phyloP scores from a whole-genome alignment of 2,888 invertebrate genomes.

The Bugula neritina region DNA sequence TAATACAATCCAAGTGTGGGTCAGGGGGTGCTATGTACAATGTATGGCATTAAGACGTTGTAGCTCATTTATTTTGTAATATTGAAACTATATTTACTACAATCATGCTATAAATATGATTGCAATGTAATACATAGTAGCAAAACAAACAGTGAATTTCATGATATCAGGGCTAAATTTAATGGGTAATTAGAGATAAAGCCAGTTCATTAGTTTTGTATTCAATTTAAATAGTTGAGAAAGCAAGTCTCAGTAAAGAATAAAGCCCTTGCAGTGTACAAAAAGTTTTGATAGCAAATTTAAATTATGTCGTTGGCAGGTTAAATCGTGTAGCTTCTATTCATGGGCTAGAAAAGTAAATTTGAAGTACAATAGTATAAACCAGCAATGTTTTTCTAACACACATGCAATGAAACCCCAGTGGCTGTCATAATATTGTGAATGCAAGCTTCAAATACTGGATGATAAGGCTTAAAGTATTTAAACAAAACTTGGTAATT shows the following conservation, averaged over 20 bases:
- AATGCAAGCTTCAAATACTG: neutral
- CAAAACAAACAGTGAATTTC: neutral
- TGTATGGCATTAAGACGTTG: no score
- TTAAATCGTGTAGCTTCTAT: neutral
- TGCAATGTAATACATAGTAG: neutral
- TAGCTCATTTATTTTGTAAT: neutral
- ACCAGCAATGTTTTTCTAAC: constrained; percentile 17
- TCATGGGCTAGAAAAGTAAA: neutral
- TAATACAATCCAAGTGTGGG: no score
- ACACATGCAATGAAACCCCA: neutral
- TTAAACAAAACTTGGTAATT: neutral
- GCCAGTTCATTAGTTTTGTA: neutral
- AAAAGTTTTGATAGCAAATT: neutral
- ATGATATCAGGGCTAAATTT: constrained; percentile 18
- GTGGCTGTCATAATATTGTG: constrained; percentile 17
- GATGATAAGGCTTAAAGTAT: neutral
- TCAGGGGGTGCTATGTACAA: neutral
- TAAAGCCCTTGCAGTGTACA: neutral
- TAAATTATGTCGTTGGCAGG: neutral
- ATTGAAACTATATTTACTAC: neutral
- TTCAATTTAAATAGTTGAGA: neutral
- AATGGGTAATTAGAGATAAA: constrained; percentile 14
- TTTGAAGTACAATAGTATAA: neutral
- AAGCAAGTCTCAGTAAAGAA: neutral
- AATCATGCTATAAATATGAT: neutral